These are phyloP conservation scores for Cepaea hortensis DNA, from an alignment of 2,888 invertebrate genomes.

Conservation along the genomic window DNA sequence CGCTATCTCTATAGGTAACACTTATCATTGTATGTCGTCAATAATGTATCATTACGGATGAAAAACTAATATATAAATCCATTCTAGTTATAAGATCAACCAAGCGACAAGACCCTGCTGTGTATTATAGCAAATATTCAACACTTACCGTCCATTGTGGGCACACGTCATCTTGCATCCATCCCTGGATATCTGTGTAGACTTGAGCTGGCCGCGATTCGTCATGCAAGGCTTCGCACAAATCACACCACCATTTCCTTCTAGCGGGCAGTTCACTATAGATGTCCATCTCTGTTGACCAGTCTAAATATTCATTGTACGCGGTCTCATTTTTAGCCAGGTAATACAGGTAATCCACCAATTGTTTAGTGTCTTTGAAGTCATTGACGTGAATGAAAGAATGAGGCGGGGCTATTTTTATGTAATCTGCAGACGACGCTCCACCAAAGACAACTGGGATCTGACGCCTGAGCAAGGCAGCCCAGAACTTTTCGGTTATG, in stretches of 20 bases:
- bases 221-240: constrained; percentile 62
- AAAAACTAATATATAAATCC: no score
- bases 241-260: constrained; percentile 56
- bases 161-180: constrained; percentile 50
- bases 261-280: constrained; percentile 54
- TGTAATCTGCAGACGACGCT: constrained; percentile 44
- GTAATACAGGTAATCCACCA: constrained; percentile 54
- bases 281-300: constrained; percentile 55
- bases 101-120: neutral
- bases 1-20: no score
- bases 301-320: constrained; percentile 63
- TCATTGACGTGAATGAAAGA: constrained; percentile 54
- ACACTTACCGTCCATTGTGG: constrained; percentile 53
- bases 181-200: constrained; percentile 52
- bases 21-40: no score
- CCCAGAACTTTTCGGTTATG: constrained; percentile 66
- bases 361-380: constrained; percentile 55
- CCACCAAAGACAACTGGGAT: constrained; percentile 66
- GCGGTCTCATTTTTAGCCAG: constrained; percentile 57
- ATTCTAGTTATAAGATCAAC: no score
- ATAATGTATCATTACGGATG: no score
- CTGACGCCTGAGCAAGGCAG: constrained; percentile 55
- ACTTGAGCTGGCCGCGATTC: constrained; percentile 47
- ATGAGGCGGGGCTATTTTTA: constrained; percentile 50
- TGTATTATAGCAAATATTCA: neutral